Base-by-base conservation (phyloP, 2,888 invertebrate genomes). In the Palloptera scutellata region DNA sequence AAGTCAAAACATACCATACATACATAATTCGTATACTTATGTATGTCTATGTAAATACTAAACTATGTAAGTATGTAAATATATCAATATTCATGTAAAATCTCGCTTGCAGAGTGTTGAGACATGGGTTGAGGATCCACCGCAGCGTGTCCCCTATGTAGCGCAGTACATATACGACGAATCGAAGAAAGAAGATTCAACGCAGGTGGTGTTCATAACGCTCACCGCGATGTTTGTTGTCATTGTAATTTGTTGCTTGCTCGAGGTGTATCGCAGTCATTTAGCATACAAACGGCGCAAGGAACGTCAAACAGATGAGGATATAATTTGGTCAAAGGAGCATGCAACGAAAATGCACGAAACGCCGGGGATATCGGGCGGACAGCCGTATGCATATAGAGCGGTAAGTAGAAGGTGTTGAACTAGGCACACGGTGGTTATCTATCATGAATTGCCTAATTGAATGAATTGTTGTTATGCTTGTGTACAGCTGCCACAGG, bases 101-200 rank as follows among this genome's bases (percentile, higher is more conserved):
- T 48, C 15, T 48, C 11, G 13, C 30, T 6, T 64, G n/a, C 52
- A 64, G 64, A 64, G 64, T 67, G 90, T 90, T 9, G 93, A 93
- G 77, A 91, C 91, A 0, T 95, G 94, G 94, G 92, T 92, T 3
- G 92, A 92, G 83, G 94, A 94, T 79, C 92, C 94, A 1, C 94
- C 94, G 0, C 90, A 90, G 48, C 87, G 92, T 62, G 88, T 91
- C 12, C 88, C 91, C 0, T 94, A 94, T 81, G 91, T 91, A 76
- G 91, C 93, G 1, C 86, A 90, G 45, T 91, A 92, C 81, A 79
- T 83, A 41, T 90, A 91, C 45, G 90, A 91, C 73, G 89, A 90
- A 13, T 91, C 92, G 15, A 88, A 90, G 48, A 91, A 93, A 80
- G 94, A 94, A 83, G 93, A 94, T 77, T 91, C 91, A 66, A 91